Conservation (phyloP, 2,113 vertebrate genomes). For the Solenodon paradoxus region DNA sequence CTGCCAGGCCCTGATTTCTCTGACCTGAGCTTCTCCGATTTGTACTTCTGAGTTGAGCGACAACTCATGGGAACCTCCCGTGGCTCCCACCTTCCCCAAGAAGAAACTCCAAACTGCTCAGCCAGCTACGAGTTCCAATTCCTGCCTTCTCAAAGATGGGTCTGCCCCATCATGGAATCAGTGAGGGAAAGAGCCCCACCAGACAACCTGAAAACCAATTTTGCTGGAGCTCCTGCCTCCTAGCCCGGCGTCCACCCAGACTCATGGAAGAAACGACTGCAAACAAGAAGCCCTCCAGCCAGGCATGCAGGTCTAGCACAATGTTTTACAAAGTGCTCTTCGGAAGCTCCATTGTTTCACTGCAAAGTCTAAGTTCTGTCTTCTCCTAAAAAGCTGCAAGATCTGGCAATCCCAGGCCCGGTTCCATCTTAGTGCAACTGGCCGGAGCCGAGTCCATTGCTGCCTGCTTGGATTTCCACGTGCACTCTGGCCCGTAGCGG, state of each 20-base stretch:
- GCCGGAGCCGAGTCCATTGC: not conserved
- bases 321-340: not conserved
- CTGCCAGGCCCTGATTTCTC: not conserved
- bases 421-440: not conserved
- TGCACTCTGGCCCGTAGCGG: rapidly evolving
- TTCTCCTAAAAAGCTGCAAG: not conserved
- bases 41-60: not conserved
- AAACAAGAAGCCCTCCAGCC: not conserved
- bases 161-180: not conserved
- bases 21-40: not conserved
- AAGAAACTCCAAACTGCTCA: not conserved
- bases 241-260: not conserved
- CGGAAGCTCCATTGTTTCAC: not conserved
- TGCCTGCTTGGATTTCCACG: rapidly evolving
- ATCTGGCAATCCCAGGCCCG: not conserved
- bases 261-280: not conserved
- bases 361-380: not conserved
- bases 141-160: not conserved
- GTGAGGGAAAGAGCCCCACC: not conserved
- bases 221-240: no score
- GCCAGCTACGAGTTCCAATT: not conserved
- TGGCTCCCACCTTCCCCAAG: not conserved
- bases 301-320: not conserved
- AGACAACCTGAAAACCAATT: not conserved
- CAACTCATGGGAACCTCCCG: not conserved